Conservation (phyloP, 1,140 invertebrate genomes). For the Sminthurinus signatus region DNA sequence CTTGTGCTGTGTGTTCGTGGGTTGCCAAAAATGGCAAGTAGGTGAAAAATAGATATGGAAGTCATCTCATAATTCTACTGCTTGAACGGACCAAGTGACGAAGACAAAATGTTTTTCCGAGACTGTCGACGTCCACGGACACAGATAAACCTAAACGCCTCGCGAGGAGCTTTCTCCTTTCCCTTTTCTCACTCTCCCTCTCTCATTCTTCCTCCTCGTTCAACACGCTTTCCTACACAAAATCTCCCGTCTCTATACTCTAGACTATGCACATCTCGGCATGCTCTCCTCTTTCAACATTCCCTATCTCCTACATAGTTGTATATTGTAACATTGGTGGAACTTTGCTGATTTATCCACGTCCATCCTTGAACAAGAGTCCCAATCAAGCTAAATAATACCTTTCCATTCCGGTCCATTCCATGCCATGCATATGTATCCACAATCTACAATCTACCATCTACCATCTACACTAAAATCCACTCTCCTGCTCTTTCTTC, state of each 20-base stretch:
- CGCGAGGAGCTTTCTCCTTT: too few species aligned
- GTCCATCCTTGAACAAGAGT: slow-evolving; percentile 3
- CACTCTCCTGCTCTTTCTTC: too few species aligned
- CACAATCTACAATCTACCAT: too few species aligned
- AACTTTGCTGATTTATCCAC: slow-evolving; percentile 8
- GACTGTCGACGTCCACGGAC: slow-evolving; percentile 22
- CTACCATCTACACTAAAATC: too few species aligned
- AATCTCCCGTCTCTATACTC: neutral
- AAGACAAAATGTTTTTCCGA: slow-evolving; percentile 29
- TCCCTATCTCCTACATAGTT: neutral
- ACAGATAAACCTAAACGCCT: slow-evolving; percentile 28
- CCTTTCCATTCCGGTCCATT: neutral
- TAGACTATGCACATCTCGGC: too few species aligned
- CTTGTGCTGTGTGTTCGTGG: neutral
- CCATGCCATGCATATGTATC: too few species aligned
- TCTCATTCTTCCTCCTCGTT: neutral
- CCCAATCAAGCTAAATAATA: slow-evolving; percentile 14
- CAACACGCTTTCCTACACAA: too few species aligned
- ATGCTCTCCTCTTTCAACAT: neutral
- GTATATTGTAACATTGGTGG: neutral
- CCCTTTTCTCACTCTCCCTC: neutral
- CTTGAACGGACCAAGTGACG: slow-evolving; percentile 12
- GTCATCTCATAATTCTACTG: slow-evolving; percentile 30
- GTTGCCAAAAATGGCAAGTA: slow-evolving; percentile 22
- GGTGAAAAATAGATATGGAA: slow-evolving; percentile 30